phyloP scores from a whole-genome alignment of 1,140 invertebrate genomes.

The Tribolium madens region DNA sequence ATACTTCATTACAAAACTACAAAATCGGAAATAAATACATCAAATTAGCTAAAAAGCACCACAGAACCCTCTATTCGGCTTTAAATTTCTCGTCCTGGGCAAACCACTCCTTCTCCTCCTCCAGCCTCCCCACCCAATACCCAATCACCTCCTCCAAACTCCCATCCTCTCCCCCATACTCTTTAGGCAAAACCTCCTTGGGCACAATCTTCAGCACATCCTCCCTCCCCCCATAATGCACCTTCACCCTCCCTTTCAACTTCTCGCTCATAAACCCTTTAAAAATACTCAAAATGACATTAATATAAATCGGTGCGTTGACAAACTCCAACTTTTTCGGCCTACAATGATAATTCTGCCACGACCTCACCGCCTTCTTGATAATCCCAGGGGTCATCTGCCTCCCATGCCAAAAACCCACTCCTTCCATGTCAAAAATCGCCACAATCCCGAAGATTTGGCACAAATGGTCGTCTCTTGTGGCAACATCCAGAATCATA shows the following conservation, averaged over 20 bases:
- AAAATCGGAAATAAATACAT: no score
- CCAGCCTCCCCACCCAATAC: conserved; percentile 70
- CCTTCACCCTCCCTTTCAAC: conserved; percentile 70
- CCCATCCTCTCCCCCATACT: conserved; percentile 72
- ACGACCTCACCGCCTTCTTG: conserved; percentile 72
- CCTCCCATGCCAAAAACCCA: conserved; percentile 71
- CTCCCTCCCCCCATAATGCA: conserved; percentile 66
- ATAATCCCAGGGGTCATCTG: conserved; percentile 72
- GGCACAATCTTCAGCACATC: conserved; percentile 66
- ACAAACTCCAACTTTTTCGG: conserved; percentile 78
- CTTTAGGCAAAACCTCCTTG: conserved; percentile 69
- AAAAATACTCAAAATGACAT: conserved; percentile 77
- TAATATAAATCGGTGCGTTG: conserved; percentile 77
- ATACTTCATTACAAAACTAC: no score
- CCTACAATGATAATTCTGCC: conserved; percentile 79
- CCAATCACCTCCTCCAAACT: conserved; percentile 68
- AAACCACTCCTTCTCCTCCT: conserved; percentile 70
- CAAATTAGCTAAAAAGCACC: background rate
- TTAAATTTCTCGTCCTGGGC: conserved; percentile 71
- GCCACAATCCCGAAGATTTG: conserved; percentile 72
- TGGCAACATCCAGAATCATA: conserved; percentile 71
- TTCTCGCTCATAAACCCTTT: conserved; percentile 80
- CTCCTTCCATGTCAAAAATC: conserved; percentile 73
- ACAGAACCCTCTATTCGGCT: conserved; percentile 60
- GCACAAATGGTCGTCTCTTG: conserved; percentile 67